Evolutionary conservation across 2,888 invertebrate species (phyloP).

Genomic region (Catocala fraxini): DNA sequence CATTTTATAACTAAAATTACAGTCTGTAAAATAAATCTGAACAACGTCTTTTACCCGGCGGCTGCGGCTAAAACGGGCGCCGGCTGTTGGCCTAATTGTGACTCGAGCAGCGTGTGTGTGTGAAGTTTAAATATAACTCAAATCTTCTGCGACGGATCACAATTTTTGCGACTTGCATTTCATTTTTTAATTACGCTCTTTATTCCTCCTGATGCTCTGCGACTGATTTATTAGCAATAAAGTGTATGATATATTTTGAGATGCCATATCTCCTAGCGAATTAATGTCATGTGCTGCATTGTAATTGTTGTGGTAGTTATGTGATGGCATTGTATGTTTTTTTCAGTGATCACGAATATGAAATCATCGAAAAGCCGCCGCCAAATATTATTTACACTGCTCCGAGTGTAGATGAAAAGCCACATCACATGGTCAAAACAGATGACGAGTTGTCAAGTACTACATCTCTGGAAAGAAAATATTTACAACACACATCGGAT

Average conservation of each 20-base stretch:
- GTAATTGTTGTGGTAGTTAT: constrained; percentile 2
- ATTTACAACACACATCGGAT: constrained; percentile 83
- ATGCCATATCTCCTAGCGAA: constrained; percentile 50
- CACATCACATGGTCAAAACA: constrained; percentile 67
- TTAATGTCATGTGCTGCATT: constrained; percentile 23
- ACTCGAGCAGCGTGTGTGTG: constrained; percentile 72
- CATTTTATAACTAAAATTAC: constrained; percentile 73
- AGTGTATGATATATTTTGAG: constrained; percentile 5
- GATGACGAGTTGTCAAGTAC: constrained; percentile 86
- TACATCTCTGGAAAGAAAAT: constrained; percentile 81
- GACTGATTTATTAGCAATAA: constrained; percentile 46
- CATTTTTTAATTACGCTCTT: constrained; percentile 40
- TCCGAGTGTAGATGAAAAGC: constrained; percentile 74
- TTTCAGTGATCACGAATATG: constrained; percentile 97
- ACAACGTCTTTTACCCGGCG: constrained; percentile 74
- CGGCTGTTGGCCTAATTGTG: constrained; percentile 85
- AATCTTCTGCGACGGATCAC: constrained; percentile 65
- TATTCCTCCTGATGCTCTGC: constrained; percentile 50
- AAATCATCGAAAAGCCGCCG: constrained; percentile 93
- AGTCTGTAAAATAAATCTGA: constrained; percentile 70
- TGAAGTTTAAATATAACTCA: constrained; percentile 82
- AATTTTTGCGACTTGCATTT: constrained; percentile 67
- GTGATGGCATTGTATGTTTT: constrained; percentile 34
- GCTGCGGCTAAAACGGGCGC: constrained; percentile 86
- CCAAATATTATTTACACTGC: constrained; percentile 76